phyloP scores from a whole-genome alignment of 2,113 vertebrate species.

The Microtus oregoni region DNA sequence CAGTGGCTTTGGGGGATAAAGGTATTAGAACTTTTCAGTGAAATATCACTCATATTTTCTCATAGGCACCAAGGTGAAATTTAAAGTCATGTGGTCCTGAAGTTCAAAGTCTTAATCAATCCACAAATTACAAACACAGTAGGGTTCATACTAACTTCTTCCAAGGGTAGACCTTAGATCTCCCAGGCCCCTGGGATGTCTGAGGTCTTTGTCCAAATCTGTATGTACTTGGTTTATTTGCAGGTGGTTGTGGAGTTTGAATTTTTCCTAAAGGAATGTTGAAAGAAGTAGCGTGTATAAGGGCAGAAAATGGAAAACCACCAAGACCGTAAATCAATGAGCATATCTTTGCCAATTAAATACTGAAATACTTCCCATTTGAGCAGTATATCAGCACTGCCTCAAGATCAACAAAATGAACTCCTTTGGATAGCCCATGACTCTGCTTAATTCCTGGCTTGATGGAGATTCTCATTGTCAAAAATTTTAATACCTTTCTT shows the following conservation, averaged over 20 bases:
- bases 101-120: background rate
- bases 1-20: background rate
- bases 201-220: background rate
- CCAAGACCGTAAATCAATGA: background rate
- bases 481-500: too few relatives aligned
- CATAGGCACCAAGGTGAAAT: background rate
- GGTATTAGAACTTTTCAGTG: background rate
- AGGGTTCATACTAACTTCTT: too few relatives aligned
- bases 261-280: background rate
- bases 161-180: background rate
- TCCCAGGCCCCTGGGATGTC: too few relatives aligned
- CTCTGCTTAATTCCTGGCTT: background rate
- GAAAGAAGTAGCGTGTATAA: background rate
- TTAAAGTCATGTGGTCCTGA: background rate
- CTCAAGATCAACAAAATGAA: background rate
- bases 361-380: background rate
- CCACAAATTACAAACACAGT: too few relatives aligned
- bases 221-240: background rate
- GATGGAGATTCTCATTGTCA: background rate
- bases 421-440: background rate
- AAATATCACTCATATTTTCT: background rate
- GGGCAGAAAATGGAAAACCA: background rate
- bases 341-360: background rate
- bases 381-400: background rate
- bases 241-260: background rate